Evolutionary conservation across 1,140 invertebrate species (phyloP).

Genomic region (Sipha flava): DNA sequence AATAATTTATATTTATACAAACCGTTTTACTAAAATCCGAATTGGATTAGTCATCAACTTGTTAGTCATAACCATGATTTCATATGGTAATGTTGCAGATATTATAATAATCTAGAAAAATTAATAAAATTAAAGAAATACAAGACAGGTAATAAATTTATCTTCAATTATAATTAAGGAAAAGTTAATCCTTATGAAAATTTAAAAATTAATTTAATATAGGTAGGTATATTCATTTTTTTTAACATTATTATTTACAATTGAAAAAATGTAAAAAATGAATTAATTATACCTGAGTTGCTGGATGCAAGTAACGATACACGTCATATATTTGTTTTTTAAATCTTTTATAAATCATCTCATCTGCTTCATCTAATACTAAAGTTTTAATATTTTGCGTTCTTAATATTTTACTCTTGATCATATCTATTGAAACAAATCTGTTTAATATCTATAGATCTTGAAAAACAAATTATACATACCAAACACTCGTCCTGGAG

Average conservation of each 20-base stretch:
- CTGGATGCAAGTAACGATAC: constrained; percentile 93
- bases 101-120: no score
- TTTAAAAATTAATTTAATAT: neutral
- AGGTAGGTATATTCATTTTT: no score
- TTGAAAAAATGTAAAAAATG: neutral
- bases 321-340: constrained; percentile 99
- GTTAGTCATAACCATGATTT: constrained; percentile 98
- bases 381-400: no score
- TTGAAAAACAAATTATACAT: no score
- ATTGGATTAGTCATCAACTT: constrained; percentile 99
- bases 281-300: constrained; percentile 64
- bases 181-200: neutral
- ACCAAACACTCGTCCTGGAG: no score
- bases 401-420: constrained; percentile 82
- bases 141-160: no score
- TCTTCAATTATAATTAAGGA: constrained; percentile 44
- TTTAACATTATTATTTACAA: neutral
- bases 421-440: constrained; percentile 75
- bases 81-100: constrained; percentile 95
- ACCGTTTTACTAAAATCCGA: constrained; percentile 93
- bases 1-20: no score
- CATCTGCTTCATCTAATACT: constrained; percentile 98
- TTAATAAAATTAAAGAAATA: no score
- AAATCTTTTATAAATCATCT: constrained; percentile 99
- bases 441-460: neutral